Percentiles rank a stretch among this genome's conserved stretches.
phyloP scores from a whole-genome alignment of 2,797 vertebrate species.

The Gallinago nigripennis region DNA sequence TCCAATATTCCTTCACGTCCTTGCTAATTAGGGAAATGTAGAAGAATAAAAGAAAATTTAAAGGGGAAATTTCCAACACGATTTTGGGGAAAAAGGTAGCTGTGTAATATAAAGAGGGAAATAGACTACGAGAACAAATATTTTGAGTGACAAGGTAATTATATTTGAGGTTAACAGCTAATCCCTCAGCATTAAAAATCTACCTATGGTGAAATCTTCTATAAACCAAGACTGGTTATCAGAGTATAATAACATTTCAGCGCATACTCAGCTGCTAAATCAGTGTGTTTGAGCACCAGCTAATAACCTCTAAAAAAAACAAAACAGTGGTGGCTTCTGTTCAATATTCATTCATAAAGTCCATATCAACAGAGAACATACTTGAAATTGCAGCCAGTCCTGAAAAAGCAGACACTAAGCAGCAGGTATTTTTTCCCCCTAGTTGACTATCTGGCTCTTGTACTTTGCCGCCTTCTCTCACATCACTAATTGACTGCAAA shows the following conservation, averaged over 20 bases:
- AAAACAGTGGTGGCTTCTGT: not conserved
- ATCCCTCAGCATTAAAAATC: rapidly evolving
- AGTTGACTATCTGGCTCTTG: too few relatives aligned
- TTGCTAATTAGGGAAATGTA: rapidly evolving
- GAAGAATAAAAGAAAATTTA: not conserved
- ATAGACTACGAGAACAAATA: not conserved
- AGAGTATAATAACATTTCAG: not conserved
- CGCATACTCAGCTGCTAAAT: not conserved
- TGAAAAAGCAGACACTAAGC: not conserved
- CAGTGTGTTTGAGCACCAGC: not conserved
- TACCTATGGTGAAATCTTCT: not conserved
- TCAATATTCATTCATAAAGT: not conserved
- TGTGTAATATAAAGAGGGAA: not conserved
- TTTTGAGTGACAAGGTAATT: not conserved
- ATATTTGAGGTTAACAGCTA: not conserved
- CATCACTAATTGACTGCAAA: not conserved
- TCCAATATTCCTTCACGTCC: not conserved
- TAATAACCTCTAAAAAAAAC: not conserved
- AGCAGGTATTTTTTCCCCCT: not conserved
- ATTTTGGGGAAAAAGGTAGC: rapidly evolving
- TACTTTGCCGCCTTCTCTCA: not conserved
- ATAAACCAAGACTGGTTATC: not conserved
- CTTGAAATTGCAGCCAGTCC: not conserved
- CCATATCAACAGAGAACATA: not conserved
- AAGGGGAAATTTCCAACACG: not conserved